Evolutionary conservation across 1,140 invertebrate genomes (phyloP).

Genomic region (Mercenaria mercenaria): DNA sequence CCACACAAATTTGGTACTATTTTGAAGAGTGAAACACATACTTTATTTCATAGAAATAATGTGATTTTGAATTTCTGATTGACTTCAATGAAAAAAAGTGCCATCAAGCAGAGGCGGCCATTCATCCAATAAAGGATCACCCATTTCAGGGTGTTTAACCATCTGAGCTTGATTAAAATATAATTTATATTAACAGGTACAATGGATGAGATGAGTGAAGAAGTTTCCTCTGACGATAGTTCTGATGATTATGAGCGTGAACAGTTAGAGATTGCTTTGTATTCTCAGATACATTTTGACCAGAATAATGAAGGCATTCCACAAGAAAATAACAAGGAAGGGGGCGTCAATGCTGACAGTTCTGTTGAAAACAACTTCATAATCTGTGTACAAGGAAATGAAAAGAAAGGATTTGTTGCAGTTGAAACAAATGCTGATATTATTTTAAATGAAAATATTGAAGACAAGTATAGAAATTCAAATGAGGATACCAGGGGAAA

Average conservation of each 20-base stretch:
- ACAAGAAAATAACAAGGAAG: not conserved
- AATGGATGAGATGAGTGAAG: not conserved
- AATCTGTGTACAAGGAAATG: conserved; percentile 12
- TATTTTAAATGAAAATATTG: not conserved
- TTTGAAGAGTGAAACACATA: too few species aligned
- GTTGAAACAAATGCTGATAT: not conserved
- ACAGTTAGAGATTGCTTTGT: conserved; percentile 19
- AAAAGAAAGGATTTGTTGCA: not conserved
- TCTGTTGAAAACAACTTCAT: not conserved
- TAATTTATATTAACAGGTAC: too few species aligned
- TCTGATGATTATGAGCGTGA: not conserved
- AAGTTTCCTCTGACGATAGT: not conserved
- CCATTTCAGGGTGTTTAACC: too few species aligned
- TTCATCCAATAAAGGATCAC: too few species aligned
- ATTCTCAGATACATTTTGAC: conserved; percentile 31
- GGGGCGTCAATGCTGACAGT: not conserved
- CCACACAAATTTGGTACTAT: too few species aligned
- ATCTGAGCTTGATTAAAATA: too few species aligned
- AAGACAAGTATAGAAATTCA: not conserved
- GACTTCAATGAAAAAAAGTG: too few species aligned
- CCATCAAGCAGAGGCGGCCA: too few species aligned
- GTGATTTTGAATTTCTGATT: too few species aligned
- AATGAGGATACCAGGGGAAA: not conserved
- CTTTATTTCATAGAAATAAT: too few species aligned
- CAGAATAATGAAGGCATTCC: not conserved